A percentile compares a stretch with the other conserved stretches of the same genome.
Evolutionary conservation across 2,113 vertebrate species (phyloP).

Genomic region (Varanus salvator): DNA sequence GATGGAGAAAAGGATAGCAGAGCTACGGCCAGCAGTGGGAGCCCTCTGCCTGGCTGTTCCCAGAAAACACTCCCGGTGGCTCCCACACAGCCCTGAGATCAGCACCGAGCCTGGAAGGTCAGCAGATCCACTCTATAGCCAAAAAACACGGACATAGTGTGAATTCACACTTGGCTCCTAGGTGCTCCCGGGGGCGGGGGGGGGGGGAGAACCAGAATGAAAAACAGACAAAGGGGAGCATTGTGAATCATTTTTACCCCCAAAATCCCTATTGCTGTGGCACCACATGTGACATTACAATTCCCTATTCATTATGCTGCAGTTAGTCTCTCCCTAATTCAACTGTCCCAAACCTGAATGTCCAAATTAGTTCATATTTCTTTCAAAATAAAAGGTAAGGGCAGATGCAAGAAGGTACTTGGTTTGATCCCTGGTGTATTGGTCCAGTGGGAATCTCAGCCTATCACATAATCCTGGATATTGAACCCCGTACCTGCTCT

Average conservation of each 20-base stretch:
- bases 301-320: background rate
- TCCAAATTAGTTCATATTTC: background rate
- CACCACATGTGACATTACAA: background rate
- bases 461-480: background rate
- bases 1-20: too few relatives aligned
- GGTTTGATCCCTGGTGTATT: fast-evolving
- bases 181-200: background rate
- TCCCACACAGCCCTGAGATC: background rate
- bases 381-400: background rate
- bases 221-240: background rate
- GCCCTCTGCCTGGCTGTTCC: too few relatives aligned
- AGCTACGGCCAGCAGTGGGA: too few relatives aligned
- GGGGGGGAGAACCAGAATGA: background rate
- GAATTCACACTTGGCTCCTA: background rate
- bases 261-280: background rate
- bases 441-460: background rate
- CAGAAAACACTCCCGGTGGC: background rate
- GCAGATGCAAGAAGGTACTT: background rate
- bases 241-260: background rate
- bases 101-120: background rate
- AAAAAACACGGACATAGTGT: background rate
- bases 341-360: background rate
- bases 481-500: slow-evolving; percentile 81
- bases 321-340: background rate
- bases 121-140: background rate